A percentile compares a stretch with the other conserved stretches of the same genome.
These are phyloP conservation scores for Cabera pusaria DNA, from an alignment of 2,888 invertebrate species.

Conservation along the genomic window DNA sequence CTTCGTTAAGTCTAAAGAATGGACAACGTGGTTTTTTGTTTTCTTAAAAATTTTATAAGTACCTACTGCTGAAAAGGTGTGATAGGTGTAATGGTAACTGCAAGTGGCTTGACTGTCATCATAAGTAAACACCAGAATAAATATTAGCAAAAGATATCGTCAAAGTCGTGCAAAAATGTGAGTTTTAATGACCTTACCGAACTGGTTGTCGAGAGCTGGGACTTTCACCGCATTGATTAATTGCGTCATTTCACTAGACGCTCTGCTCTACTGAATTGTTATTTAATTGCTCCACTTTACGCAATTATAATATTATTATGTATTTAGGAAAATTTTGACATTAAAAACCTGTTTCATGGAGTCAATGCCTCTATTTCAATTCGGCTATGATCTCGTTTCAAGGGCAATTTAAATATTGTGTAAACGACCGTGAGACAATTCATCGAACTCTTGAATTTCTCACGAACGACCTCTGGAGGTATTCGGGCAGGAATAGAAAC, in stretches of 20 bases:
- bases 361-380: conserved; percentile 14
- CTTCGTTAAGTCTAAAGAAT: conserved; percentile 6
- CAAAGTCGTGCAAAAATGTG: conserved; percentile 13
- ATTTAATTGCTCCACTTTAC: conserved; percentile 21
- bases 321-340: conserved; percentile 10
- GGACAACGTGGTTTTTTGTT: conserved; percentile 7
- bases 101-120: too few relatives aligned
- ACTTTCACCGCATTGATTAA: conserved; percentile 33
- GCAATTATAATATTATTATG: conserved; percentile 8
- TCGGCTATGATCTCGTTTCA: conserved; percentile 23
- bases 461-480: conserved; percentile 23
- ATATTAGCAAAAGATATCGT: too few relatives aligned
- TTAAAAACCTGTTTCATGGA: conserved; percentile 13
- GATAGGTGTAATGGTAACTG: too few relatives aligned
- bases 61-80: too few relatives aligned
- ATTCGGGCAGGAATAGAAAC: conserved; percentile 28
- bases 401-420: conserved; percentile 33
- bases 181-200: conserved; percentile 23
- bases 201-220: conserved; percentile 26
- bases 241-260: conserved; percentile 25
- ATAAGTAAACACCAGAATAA: too few relatives aligned
- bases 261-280: conserved; percentile 22
- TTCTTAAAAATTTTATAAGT: too few relatives aligned
- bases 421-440: conserved; percentile 38
- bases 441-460: conserved; percentile 30